A percentile compares a stretch with the other conserved stretches of the same genome.
These are phyloP conservation scores for Coecobrya sp. DNA, from an alignment of 2,888 invertebrate genomes.

Conservation along the genomic window DNA sequence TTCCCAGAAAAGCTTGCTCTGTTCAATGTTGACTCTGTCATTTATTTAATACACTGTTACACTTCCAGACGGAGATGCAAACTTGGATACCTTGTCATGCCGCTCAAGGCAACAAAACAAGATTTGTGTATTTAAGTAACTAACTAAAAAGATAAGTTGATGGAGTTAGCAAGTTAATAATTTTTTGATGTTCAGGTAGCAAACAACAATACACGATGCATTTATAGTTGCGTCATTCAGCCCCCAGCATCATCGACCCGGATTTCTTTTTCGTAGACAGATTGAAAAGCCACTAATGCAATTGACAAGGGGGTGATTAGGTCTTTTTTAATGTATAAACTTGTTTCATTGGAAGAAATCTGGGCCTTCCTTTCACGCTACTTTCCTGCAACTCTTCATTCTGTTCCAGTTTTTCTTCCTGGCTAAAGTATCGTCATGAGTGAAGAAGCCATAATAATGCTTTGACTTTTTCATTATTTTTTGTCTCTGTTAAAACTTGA, in stretches of 20 bases:
- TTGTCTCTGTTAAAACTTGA: slow-evolving; percentile 28
- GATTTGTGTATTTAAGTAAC: slow-evolving; percentile 26
- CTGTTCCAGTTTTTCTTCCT: slow-evolving; percentile 14
- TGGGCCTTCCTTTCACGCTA: background rate
- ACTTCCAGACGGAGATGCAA: background rate
- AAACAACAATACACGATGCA: background rate
- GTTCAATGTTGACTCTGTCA: slow-evolving; percentile 51
- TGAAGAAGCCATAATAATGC: slow-evolving; percentile 52
- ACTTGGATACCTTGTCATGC: background rate
- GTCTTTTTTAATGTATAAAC: slow-evolving; percentile 67
- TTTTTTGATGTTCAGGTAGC: slow-evolving; percentile 25
- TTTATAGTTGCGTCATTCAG: background rate
- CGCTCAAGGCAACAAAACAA: slow-evolving; percentile 42
- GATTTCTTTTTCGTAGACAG: slow-evolving; percentile 36
- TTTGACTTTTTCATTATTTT: slow-evolving; percentile 15
- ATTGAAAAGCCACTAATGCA: slow-evolving; percentile 73
- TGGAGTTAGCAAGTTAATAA: background rate
- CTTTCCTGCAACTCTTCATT: slow-evolving; percentile 1
- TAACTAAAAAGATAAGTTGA: background rate
- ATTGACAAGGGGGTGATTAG: slow-evolving; percentile 72
- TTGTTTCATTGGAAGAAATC: slow-evolving; percentile 42
- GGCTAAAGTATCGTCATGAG: slow-evolving; percentile 26
- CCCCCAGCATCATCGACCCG: slow-evolving; percentile 18
- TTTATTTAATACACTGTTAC: slow-evolving; percentile 50
- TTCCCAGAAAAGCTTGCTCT: slow-evolving; percentile 7